Evolutionary conservation across 1,140 invertebrate genomes (phyloP).

Genomic region (Maconellicoccus hirsutus): DNA sequence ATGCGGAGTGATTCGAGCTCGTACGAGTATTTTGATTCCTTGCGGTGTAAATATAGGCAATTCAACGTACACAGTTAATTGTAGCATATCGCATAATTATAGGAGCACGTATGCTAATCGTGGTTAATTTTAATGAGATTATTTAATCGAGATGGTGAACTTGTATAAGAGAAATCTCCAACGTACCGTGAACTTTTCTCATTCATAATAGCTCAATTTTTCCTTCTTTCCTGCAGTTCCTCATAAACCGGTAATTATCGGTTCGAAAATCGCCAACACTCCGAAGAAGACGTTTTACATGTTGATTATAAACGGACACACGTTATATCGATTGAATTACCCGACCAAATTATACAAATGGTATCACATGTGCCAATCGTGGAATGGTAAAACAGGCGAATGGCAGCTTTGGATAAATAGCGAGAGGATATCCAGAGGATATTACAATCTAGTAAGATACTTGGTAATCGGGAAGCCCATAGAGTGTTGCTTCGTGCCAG

Average conservation of each 20-base stretch:
- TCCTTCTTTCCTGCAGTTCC: slow-evolving; percentile 40
- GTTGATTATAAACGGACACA: slow-evolving; percentile 63
- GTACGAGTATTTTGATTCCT: too few relatives aligned
- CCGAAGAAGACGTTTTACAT: slow-evolving; percentile 66
- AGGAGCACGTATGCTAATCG: too few relatives aligned
- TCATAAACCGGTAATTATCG: slow-evolving; percentile 54
- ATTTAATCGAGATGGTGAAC: not conserved
- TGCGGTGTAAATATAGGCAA: too few relatives aligned
- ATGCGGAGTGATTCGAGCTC: too few relatives aligned
- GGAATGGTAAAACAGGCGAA: slow-evolving; percentile 72
- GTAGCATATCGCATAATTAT: too few relatives aligned
- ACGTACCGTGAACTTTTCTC: not conserved
- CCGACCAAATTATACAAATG: slow-evolving; percentile 63
- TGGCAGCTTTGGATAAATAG: slow-evolving; percentile 78
- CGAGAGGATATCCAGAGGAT: slow-evolving; percentile 65
- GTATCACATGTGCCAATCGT: slow-evolving; percentile 74
- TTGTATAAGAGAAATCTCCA: not conserved
- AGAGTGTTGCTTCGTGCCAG: too few relatives aligned
- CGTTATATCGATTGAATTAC: slow-evolving; percentile 68
- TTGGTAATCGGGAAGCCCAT: too few relatives aligned
- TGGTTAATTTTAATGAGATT: too few relatives aligned
- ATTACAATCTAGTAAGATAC: slow-evolving; percentile 63
- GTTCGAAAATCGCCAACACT: slow-evolving; percentile 63
- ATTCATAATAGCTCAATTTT: not conserved
- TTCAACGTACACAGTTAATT: too few relatives aligned